Evolutionary conservation across 2,797 vertebrate species (phyloP).

Genomic region (Neosalanx taihuensis): DNA sequence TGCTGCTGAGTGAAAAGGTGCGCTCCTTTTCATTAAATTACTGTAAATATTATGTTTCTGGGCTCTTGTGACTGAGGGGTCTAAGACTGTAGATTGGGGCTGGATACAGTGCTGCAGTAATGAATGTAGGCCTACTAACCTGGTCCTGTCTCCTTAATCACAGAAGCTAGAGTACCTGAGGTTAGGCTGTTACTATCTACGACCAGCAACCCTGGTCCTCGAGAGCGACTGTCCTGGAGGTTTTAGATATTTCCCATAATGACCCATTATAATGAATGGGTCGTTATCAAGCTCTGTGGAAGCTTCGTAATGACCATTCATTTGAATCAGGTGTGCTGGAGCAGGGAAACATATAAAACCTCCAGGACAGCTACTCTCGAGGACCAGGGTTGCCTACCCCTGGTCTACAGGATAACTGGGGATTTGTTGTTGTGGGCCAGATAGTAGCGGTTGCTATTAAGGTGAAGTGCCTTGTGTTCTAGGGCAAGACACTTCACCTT

Average conservation of each 20-base stretch:
- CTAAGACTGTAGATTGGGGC: not conserved
- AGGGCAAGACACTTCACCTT: no score
- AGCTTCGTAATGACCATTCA: no score
- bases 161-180: not conserved
- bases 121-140: not conserved
- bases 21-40: conserved; percentile 33
- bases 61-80: not conserved
- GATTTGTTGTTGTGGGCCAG: not conserved
- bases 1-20: conserved; percentile 36
- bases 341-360: no score
- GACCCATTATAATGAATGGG: no score
- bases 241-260: no score
- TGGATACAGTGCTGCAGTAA: conserved; percentile 15
- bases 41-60: conserved; percentile 13
- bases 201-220: no score
- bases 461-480: no score
- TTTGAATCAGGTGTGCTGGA: no score
- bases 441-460: not conserved
- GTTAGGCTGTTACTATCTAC: not conserved
- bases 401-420: not conserved
- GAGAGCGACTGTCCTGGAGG: no score
- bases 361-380: no score
- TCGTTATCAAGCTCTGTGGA: no score
- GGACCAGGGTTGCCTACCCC: no score
- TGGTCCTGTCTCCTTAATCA: not conserved